These are phyloP conservation scores for Phallusia fumigata DNA, from an alignment of 23 tunicate species.

Conservation along the genomic window DNA sequence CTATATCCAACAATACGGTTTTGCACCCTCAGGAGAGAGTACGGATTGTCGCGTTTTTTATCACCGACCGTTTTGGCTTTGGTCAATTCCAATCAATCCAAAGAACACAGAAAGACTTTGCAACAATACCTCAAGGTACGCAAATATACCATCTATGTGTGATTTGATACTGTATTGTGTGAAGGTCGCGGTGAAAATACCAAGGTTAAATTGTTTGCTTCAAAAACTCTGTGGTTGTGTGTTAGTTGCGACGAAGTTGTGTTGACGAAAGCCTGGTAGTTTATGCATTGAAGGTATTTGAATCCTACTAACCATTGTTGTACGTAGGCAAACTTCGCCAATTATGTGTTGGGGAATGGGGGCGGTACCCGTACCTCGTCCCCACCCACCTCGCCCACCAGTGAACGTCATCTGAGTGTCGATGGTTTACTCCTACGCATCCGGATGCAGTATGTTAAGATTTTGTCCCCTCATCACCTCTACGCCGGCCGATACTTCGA, in stretches of 20 bases:
- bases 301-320: neutral
- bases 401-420: neutral
- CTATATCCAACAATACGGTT: no score
- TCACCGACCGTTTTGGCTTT: conserved; percentile 42
- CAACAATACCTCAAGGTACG: conserved; percentile 67
- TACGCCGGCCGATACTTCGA: conserved; percentile 85
- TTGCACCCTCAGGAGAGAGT: conserved; percentile 50
- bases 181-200: no score
- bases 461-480: conserved; percentile 62
- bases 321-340: conserved; percentile 19
- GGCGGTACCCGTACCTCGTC: conserved; percentile 9
- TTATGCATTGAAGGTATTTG: no score
- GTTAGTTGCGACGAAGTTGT: no score
- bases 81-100: conserved; percentile 42
- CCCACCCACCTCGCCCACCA: conserved; percentile 31
- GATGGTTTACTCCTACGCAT: conserved; percentile 7
- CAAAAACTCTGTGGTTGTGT: no score
- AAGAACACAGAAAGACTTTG: conserved; percentile 45
- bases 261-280: no score
- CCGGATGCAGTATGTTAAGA: conserved; percentile 75
- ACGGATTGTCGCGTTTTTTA: conserved; percentile 61
- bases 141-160: no score
- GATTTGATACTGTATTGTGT: no score
- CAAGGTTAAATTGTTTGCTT: no score
- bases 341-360: conserved; percentile 15